phyloP scores from a whole-genome alignment of 2,113 vertebrate species.

The Alosa alosa region DNA sequence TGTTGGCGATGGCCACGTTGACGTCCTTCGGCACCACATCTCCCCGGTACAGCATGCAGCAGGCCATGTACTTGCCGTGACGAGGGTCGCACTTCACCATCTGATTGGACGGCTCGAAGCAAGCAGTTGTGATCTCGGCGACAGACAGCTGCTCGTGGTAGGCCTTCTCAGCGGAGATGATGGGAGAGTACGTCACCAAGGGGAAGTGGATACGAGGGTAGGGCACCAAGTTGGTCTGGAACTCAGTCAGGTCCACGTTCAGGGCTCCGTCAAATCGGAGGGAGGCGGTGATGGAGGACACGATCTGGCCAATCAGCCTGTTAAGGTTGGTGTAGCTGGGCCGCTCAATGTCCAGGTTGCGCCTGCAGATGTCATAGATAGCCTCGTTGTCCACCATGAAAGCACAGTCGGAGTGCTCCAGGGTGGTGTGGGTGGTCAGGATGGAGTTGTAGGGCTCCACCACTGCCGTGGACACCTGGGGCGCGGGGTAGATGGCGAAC shows the following conservation, averaged over 20 bases:
- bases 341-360: conserved; percentile 82
- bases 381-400: conserved; percentile 91
- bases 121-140: conserved; percentile 80
- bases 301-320: conserved; percentile 81
- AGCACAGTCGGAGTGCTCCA: conserved; percentile 85
- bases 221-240: conserved; percentile 85
- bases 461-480: conserved; percentile 79
- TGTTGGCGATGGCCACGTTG: conserved; percentile 77
- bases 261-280: conserved; percentile 82
- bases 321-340: conserved; percentile 83
- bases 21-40: conserved; percentile 85
- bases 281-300: conserved; percentile 85
- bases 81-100: conserved; percentile 87
- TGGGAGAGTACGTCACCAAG: conserved; percentile 78
- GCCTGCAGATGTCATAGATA: conserved; percentile 82
- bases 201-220: conserved; percentile 87
- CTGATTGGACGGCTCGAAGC: conserved; percentile 83
- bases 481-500: conserved; percentile 82
- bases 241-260: conserved; percentile 83
- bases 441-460: conserved; percentile 88
- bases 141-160: conserved; percentile 83
- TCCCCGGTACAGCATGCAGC: conserved; percentile 81
- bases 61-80: conserved; percentile 84
- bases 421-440: conserved; percentile 84
- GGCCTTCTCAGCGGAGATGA: conserved; percentile 83